Evolutionary conservation across 2,797 vertebrate species (phyloP), one percentile per base, ranked within the genome.

Genomic region (Paguma larvata): DNA sequence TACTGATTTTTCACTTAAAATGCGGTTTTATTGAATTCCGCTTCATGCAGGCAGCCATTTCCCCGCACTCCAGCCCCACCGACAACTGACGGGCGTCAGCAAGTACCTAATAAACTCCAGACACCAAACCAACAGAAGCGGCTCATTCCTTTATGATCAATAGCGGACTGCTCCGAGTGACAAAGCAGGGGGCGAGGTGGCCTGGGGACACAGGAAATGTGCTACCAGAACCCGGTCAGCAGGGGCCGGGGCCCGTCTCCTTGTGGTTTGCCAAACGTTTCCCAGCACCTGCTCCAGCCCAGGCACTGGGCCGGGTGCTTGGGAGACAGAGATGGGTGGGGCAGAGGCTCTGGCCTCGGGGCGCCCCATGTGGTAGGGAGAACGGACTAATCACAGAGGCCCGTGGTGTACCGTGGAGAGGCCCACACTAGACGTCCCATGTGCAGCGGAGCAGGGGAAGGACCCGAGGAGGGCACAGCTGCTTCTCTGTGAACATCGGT

Each of bases 1-100:
- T 98, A 97, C 97, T 97, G 98, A 96, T 96, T 98, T 97, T 97
- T 97, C 3, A 88, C 95, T 98, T 97, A 98, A 98, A 98, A 98
- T 98, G 97, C 32, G 0, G 85, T 96, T 98, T 98, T 98, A 98
- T 98, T 98, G 98, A 98, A 96, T 98, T 97, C 96, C 97, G 95
- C 93, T 96, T 92, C 46, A 92, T 93, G 96, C 97, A 98, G 97
- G 98, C 97, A 94, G 97, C 95, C 97, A 94, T 38, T 97, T 89
- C 84, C 27, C 79, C 21, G 72, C 88, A 92, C 79, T 94, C 85
- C 92, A 97, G 94, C 96, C 96, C 86, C 90, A 97, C 83, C 59
- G 70, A 88, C 4, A 32, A 96, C 18, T 95, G 98, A 97, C 62
- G 92, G 97, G 94, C 95, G 94, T 93, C 98, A 98, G 34, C 68